Conservation (phyloP, 2,113 vertebrate species). For the Pongo pygmaeus region DNA sequence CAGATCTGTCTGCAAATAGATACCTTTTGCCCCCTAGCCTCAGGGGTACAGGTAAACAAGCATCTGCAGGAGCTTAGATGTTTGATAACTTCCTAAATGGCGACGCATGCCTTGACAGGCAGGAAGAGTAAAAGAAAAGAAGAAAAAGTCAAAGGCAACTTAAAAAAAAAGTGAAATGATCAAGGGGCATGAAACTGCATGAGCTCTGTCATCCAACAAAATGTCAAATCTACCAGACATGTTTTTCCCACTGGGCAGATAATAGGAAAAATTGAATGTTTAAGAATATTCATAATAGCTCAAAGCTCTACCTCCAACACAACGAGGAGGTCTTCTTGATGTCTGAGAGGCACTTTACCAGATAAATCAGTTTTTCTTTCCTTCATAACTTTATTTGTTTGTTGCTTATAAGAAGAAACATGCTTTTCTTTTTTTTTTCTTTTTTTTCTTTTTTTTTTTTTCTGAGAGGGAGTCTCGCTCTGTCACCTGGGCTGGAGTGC, state of each 20-base stretch:
- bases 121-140: background rate
- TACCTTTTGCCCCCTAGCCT: background rate
- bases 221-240: background rate
- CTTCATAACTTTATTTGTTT: background rate
- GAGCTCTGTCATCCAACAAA: background rate
- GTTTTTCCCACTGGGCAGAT: background rate
- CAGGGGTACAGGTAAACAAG: no score
- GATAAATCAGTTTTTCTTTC: background rate
- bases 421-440: background rate
- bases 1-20: background rate
- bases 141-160: background rate
- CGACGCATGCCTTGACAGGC: background rate
- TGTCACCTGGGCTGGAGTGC: no score
- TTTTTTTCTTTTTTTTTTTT: no score
- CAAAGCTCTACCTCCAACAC: background rate
- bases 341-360: background rate
- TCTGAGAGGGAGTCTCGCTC: no score
- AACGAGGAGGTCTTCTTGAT: background rate
- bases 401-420: background rate
- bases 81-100: background rate
- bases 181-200: background rate
- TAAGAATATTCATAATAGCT: background rate
- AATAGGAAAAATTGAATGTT: background rate
- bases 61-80: background rate
- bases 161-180: background rate